Evolutionary conservation across 37 sponge, comb jelly and placozoan species (phyloP).

Genomic region (Diacarnus erythraeanus): DNA sequence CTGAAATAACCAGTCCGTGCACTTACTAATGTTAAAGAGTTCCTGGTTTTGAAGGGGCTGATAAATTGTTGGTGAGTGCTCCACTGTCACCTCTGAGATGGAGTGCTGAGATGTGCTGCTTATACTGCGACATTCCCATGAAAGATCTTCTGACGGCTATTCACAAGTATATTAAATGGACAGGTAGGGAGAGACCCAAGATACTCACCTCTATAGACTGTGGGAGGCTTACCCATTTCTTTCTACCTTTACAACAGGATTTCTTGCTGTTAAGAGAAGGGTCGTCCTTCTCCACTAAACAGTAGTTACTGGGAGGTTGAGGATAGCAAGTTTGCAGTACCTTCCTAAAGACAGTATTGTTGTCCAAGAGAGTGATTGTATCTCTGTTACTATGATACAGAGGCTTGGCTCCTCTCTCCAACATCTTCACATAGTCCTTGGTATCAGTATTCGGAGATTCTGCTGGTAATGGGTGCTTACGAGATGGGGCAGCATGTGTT

Average conservation of each 20-base stretch:
- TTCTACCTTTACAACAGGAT: too few species aligned
- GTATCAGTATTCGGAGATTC: background rate
- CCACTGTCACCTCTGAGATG: background rate
- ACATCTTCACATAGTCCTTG: constrained; percentile 16
- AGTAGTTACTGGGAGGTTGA: constrained; percentile 7
- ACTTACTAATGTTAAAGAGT: constrained; percentile 36
- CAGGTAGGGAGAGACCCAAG: too few species aligned
- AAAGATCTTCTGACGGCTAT: constrained; percentile 25
- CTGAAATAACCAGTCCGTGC: background rate
- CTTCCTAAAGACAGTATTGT: constrained; percentile 6
- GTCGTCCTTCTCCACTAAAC: background rate
- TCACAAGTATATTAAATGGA: too few species aligned
- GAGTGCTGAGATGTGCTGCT: background rate
- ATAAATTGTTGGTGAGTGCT: background rate
- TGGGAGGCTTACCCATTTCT: constrained; percentile 63
- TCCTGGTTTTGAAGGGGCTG: background rate
- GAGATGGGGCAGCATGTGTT: background rate
- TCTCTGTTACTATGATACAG: constrained; percentile 16
- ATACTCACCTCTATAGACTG: constrained; percentile 45
- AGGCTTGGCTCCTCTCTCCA: constrained; percentile 34
- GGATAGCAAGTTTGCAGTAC: constrained; percentile 54
- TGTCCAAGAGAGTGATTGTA: constrained; percentile 12
- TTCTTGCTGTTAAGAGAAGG: too few species aligned
- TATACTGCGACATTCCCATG: constrained; percentile 18
- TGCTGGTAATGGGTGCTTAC: background rate